phyloP scores from a whole-genome alignment of 2,797 vertebrate species.

The Sebastes iracundus region DNA sequence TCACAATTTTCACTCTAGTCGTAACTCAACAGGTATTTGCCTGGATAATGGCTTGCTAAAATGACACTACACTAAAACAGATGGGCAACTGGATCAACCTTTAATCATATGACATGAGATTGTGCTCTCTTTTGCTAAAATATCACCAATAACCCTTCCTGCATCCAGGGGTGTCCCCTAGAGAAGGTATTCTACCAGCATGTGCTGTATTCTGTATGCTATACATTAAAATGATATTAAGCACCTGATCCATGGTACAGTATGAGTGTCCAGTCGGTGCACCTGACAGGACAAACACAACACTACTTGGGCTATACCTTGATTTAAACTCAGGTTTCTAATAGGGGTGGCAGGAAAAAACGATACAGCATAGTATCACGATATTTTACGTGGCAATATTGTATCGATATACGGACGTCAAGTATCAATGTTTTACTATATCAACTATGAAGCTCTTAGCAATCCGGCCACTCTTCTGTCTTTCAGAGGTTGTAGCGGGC shows the following conservation, averaged over 20 bases:
- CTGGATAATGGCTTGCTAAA: background rate
- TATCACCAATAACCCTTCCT: background rate
- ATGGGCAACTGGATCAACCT: background rate
- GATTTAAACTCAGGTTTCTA: background rate
- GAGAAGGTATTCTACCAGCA: background rate
- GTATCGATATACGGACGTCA: too few species aligned
- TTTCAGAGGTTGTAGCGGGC: background rate
- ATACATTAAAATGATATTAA: background rate
- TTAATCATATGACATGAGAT: background rate
- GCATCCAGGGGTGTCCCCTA: too few species aligned
- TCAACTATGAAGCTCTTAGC: background rate
- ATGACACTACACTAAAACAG: background rate
- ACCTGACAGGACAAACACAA: background rate
- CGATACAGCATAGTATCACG: too few species aligned
- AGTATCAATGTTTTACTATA: background rate
- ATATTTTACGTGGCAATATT: too few species aligned
- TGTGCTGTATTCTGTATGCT: background rate
- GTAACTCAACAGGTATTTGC: background rate
- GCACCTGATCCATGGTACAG: too few species aligned
- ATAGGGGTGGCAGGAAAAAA: too few species aligned
- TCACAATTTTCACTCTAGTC: background rate
- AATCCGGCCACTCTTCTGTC: background rate
- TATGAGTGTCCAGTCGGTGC: background rate
- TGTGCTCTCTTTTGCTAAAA: background rate
- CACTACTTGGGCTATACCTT: background rate